These are phyloP conservation scores for Tetrapedia diversipes DNA, from an alignment of 2,888 invertebrate species.

Conservation along the genomic window DNA sequence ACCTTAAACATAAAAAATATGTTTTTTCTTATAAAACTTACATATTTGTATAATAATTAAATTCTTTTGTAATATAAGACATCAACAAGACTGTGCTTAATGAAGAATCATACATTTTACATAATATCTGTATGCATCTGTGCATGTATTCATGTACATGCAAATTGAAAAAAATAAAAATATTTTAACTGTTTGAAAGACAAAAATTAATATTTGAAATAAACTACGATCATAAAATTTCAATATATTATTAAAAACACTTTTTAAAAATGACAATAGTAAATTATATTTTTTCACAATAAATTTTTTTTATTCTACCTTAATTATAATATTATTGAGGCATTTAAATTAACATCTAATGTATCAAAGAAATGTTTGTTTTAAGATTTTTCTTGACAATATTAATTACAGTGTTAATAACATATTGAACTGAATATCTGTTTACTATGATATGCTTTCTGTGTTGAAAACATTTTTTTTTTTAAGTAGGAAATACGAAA, in stretches of 20 bases:
- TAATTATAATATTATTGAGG: too few species aligned
- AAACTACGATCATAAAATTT: neutral
- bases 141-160: neutral
- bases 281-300: neutral
- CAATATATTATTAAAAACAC: neutral
- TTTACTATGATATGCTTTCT: too few species aligned
- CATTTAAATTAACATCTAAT: too few species aligned
- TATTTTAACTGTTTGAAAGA: constrained; percentile 62
- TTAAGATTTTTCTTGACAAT: neutral
- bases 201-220: constrained; percentile 44
- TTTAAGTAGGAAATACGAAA: too few species aligned
- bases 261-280: constrained; percentile 4
- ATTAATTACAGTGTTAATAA: neutral
- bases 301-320: constrained; percentile 15
- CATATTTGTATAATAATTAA: constrained; percentile 17
- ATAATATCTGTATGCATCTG: constrained; percentile 10
- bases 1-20: constrained; percentile 20
- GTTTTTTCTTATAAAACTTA: constrained; percentile 23
- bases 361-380: neutral
- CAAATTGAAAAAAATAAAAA: constrained; percentile 36
- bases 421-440: neutral
- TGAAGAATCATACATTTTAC: constrained; percentile 26
- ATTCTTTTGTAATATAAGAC: constrained; percentile 28
- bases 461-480: too few species aligned
- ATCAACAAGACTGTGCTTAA: constrained; percentile 37